These are phyloP conservation scores for Tipula confusa DNA, from an alignment of 2,888 invertebrate species.

Conservation along the genomic window DNA sequence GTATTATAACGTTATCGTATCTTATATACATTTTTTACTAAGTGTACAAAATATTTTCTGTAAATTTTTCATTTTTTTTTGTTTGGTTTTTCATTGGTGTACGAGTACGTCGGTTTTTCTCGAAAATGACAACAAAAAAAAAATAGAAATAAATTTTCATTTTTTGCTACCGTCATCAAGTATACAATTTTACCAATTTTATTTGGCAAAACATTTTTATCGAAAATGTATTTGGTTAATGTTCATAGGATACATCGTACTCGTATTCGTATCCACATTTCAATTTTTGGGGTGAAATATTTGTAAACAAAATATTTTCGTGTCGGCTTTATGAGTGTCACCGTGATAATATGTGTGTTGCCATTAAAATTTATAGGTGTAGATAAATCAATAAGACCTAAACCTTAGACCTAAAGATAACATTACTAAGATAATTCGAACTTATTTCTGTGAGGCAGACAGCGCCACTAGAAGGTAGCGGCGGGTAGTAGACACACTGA, in stretches of 20 bases:
- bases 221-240: background rate
- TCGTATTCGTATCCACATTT: too few species aligned
- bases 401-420: too few species aligned
- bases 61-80: background rate
- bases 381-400: too few species aligned
- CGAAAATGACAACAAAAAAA: background rate
- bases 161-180: constrained; percentile 12
- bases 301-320: background rate
- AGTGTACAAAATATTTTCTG: background rate
- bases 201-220: background rate
- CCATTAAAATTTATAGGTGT: too few species aligned
- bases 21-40: background rate
- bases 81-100: too few species aligned
- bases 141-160: constrained; percentile 16
- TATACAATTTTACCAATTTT: background rate
- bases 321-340: background rate
- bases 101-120: background rate
- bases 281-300: background rate
- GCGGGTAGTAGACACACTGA: too few species aligned
- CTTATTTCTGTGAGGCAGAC: too few species aligned
- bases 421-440: too few species aligned
- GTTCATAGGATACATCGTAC: too few species aligned
- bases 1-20: background rate
- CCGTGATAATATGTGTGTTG: too few species aligned
- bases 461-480: too few species aligned